A percentile compares a stretch with the other conserved stretches of the same genome.
Evolutionary conservation across 2,888 invertebrate species (phyloP).

Genomic region (Eupithecia subumbrata): DNA sequence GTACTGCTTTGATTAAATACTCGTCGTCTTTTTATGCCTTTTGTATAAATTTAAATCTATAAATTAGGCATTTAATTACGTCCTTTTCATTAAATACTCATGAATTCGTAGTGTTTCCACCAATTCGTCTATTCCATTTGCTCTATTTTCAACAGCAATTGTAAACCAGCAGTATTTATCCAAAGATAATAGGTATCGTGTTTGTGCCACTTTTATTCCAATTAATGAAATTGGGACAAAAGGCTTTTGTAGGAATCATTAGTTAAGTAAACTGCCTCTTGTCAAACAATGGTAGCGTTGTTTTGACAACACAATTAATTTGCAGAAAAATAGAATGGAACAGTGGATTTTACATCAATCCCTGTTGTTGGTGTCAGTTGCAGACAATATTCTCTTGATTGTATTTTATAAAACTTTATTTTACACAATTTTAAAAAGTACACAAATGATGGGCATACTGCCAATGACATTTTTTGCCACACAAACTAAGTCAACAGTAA

Average conservation of each 20-base stretch:
- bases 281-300: slow-evolving; percentile 1
- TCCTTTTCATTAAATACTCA: background rate
- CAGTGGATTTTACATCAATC: background rate
- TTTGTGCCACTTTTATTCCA: slow-evolving; percentile 21
- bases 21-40: too few species aligned
- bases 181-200: slow-evolving; percentile 17
- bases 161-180: slow-evolving; percentile 6
- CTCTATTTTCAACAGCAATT: slow-evolving; percentile 1
- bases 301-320: slow-evolving; percentile 7
- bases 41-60: too few species aligned
- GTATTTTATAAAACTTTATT: too few species aligned
- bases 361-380: too few species aligned
- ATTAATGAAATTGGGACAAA: slow-evolving; percentile 20
- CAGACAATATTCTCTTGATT: too few species aligned
- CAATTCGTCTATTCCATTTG: background rate
- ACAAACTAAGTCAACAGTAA: too few species aligned
- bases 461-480: too few species aligned
- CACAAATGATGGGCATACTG: too few species aligned
- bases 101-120: background rate
- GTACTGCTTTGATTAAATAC: too few species aligned
- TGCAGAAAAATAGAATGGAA: background rate
- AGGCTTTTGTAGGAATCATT: slow-evolving; percentile 18
- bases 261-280: slow-evolving; percentile 7
- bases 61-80: background rate
- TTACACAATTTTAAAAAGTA: too few species aligned